Conservation (phyloP, 2,797 vertebrate species). For the Sphenodon punctatus region DNA sequence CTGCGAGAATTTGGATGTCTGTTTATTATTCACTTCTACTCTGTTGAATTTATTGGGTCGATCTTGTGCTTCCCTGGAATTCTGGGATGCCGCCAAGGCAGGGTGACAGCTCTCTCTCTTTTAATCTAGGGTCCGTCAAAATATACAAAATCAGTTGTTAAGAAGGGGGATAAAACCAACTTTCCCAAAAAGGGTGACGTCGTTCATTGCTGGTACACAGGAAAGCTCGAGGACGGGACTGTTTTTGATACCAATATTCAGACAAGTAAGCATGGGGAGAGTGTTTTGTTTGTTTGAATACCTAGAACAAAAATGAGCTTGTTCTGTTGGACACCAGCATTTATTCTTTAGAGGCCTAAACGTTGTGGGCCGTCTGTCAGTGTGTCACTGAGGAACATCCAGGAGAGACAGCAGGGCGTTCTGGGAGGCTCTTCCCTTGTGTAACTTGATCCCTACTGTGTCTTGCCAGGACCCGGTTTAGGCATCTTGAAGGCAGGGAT, state of each 20-base stretch:
- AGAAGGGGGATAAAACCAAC: slow-evolving; percentile 95
- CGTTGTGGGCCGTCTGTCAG: too few relatives aligned
- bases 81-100: rapidly evolving
- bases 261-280: slow-evolving; percentile 80
- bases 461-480: not conserved
- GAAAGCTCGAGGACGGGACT: slow-evolving; percentile 90
- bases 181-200: slow-evolving; percentile 94
- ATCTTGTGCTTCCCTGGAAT: rapidly evolving
- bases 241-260: slow-evolving; percentile 95
- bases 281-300: too few relatives aligned
- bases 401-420: not conserved
- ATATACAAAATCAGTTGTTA: slow-evolving; percentile 88
- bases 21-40: rapidly evolving
- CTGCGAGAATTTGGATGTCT: rapidly evolving
- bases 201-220: slow-evolving; percentile 97
- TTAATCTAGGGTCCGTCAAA: slow-evolving; percentile 87
- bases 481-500: not conserved
- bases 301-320: too few relatives aligned
- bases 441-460: not conserved
- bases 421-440: slow-evolving; percentile 21
- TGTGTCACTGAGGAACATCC: too few relatives aligned
- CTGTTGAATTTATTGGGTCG: rapidly evolving
- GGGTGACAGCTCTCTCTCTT: not conserved
- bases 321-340: too few relatives aligned
- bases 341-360: too few relatives aligned